Base-by-base conservation (phyloP, 1,140 invertebrate species). In the Drosophila mayri region DNA sequence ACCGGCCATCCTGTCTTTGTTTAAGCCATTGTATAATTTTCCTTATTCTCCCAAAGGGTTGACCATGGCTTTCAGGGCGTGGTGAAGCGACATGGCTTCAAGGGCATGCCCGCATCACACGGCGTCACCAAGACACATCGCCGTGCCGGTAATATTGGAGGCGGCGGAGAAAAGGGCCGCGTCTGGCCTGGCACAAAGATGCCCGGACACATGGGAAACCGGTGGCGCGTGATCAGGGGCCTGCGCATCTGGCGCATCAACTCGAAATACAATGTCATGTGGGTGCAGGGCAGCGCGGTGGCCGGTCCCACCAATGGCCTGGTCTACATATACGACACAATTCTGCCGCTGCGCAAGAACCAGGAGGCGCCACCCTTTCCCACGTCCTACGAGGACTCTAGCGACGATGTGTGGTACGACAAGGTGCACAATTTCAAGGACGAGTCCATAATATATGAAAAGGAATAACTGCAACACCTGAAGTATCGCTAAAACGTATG, bases 41-140 rank as follows among this genome's bases (percentile, higher is more conserved):
- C 1, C 2, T 18, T 43, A 10, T 49, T 30, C 52, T 75, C 60
- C 60, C 74, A 5, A 47, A 98, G 97, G 5, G 95, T 98, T 46
- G 96, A 98, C 91, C 95, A 96, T 91, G 99, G 99, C n/a, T 99
- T 99, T 92, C 98, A 99, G 95, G 99, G 99, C 57, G 99, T 99
- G 0, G 97, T 99, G 94, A 99, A 98, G 94, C 94, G 99, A 30
- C 99, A 98, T 95, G 98, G 98, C 43, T 98, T 99, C 90, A 96
- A 97, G 92, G 99, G 99, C 64, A 96, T 97, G 95, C 98, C 97
- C 72, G 96, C 96, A 10, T 96, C 96, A 52, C 98, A 99, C 92
- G 98, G 99, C 79, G 95, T 95, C 6, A 99, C 99, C 1, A 99
- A 99, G 95, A 97, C 97, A 22, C 98, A 99, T 93, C 94, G 99